Conservation (phyloP, 1,140 invertebrate genomes). For the Drosophila sturtevanti region DNA sequence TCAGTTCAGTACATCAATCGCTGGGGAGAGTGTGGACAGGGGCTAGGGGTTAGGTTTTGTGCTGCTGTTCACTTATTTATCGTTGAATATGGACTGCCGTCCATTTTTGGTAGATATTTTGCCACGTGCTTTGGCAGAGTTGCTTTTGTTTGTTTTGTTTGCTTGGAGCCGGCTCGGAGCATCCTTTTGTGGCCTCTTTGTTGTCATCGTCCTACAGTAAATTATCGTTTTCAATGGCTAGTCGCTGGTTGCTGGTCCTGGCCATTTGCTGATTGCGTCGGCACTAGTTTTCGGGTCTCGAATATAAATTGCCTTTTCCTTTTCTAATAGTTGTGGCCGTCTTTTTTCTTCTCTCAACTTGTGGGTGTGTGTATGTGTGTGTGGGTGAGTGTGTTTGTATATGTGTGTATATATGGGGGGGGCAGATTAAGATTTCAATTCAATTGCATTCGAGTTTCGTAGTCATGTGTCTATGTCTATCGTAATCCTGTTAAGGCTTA, state of each 20-base stretch:
- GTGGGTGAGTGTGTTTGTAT: constrained; percentile 10
- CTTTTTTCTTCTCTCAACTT: not conserved
- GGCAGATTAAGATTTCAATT: constrained; percentile 8
- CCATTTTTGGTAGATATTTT: not conserved
- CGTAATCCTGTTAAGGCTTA: constrained; percentile 1
- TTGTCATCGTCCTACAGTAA: constrained; percentile 2
- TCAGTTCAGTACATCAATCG: not conserved
- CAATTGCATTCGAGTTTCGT: not conserved
- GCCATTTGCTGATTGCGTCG: constrained; percentile 52
- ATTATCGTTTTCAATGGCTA: constrained; percentile 22
- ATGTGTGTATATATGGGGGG: not conserved
- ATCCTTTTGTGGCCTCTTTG: constrained; percentile 1
- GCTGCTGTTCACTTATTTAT: not conserved
- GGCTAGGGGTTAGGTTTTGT: not conserved
- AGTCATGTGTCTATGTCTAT: not conserved
- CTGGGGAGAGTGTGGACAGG: not conserved
- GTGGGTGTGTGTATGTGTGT: constrained; percentile 4
- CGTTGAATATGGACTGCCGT: constrained; percentile 1
- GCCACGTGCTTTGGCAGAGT: not conserved
- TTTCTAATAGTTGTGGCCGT: constrained; percentile 36
- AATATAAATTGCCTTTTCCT: constrained; percentile 39
- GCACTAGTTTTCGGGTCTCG: constrained; percentile 39
- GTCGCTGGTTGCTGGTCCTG: constrained; percentile 16
- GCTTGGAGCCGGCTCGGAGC: not conserved
- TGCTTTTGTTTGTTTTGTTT: constrained; percentile 2